Conservation (phyloP, 2,797 vertebrate genomes). For the Eulemur mongoz region DNA sequence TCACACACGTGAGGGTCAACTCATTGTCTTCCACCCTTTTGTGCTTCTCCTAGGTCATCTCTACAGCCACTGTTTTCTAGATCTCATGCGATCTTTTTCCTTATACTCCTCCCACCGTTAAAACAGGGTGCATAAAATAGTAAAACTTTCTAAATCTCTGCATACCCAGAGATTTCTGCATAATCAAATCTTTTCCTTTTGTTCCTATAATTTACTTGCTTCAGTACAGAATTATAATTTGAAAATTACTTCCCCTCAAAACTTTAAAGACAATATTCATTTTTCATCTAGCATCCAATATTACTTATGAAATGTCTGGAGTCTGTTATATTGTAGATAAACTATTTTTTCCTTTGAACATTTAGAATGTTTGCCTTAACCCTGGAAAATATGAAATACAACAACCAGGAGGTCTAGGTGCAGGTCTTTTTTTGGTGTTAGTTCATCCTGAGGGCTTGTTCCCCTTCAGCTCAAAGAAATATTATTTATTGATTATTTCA, state of each 20-base stretch:
- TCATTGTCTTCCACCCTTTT: neutral
- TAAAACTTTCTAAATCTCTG: neutral
- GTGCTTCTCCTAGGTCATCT: neutral
- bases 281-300: neutral
- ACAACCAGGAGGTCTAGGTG: neutral
- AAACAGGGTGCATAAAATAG: neutral
- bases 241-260: conserved; percentile 26
- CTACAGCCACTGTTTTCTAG: neutral
- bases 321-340: neutral
- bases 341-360: neutral
- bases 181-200: neutral
- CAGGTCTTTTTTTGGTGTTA: neutral
- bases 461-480: neutral
- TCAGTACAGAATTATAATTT: neutral
- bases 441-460: neutral
- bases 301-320: neutral
- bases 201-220: neutral
- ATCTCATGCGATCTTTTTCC: neutral
- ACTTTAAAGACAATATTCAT: neutral
- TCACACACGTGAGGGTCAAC: neutral
- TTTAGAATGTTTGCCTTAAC: neutral
- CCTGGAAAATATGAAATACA: neutral
- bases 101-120: neutral
- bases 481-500: neutral
- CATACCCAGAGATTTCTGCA: neutral